Evolutionary conservation across 2,888 invertebrate genomes (phyloP).

Genomic region (Pediacus dermestoides): DNA sequence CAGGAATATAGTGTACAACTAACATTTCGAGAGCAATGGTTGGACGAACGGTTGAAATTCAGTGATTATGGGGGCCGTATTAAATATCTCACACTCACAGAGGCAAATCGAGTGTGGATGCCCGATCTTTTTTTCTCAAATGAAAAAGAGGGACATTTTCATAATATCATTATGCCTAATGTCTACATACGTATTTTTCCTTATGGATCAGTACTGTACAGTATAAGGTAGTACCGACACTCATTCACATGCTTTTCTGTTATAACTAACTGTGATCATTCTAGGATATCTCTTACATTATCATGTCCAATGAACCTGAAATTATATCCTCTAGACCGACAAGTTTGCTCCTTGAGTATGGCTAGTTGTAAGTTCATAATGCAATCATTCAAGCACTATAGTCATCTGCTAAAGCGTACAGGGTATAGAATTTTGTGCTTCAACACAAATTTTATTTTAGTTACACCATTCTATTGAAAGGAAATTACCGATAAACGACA

Average conservation of each 20-base stretch:
- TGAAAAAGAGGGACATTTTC: constrained; percentile 96
- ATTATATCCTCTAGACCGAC: constrained; percentile 93
- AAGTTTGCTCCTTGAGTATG: constrained; percentile 91
- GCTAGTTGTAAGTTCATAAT: constrained; percentile 84
- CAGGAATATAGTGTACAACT: constrained; percentile 98
- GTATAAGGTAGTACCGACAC: constrained; percentile 85
- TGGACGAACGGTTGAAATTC: constrained; percentile 87
- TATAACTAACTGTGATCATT: constrained; percentile 16
- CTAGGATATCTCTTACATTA: constrained; percentile 89
- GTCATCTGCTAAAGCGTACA: no score
- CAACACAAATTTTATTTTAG: not conserved
- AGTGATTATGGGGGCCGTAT: constrained; percentile 84
- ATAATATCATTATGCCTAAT: constrained; percentile 97
- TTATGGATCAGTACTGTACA: constrained; percentile 91
- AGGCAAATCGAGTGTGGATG: constrained; percentile 96
- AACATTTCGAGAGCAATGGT: constrained; percentile 96
- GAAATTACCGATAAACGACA: constrained; percentile 3
- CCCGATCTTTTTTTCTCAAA: constrained; percentile 97
- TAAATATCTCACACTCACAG: constrained; percentile 88
- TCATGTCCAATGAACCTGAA: constrained; percentile 98
- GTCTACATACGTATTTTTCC: constrained; percentile 96
- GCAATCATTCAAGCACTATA: not conserved
- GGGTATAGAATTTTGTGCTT: no score
- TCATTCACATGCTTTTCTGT: constrained; percentile 5
- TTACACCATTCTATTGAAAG: not conserved